Evolutionary conservation across 2,113 vertebrate genomes (phyloP).

Genomic region (Otolemur garnettii): DNA sequence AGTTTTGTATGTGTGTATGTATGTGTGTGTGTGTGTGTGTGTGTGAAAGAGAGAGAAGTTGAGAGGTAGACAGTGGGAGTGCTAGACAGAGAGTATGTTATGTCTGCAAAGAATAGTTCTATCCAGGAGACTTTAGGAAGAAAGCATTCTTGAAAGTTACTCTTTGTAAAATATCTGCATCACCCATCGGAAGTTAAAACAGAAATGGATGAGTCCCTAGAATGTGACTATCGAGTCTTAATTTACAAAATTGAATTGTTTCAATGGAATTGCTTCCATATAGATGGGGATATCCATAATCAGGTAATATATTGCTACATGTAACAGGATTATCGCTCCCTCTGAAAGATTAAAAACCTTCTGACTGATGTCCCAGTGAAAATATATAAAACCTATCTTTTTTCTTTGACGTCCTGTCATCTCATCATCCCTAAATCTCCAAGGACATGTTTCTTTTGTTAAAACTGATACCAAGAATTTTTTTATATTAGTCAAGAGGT

Average conservation of each 20-base stretch:
- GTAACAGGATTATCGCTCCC: not conserved
- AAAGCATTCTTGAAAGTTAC: not conserved
- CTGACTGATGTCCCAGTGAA: not conserved
- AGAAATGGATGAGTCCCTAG: not conserved
- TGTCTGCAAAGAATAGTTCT: not conserved
- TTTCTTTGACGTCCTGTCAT: not conserved
- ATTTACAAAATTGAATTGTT: not conserved
- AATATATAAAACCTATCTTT: not conserved
- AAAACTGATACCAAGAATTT: not conserved
- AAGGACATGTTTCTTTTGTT: not conserved
- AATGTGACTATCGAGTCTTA: not conserved
- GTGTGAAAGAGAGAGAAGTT: not conserved
- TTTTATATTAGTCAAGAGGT: not conserved
- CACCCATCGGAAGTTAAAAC: not conserved
- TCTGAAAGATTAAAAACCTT: not conserved
- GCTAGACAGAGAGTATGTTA: not conserved
- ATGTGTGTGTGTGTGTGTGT: not conserved
- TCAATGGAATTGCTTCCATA: not conserved
- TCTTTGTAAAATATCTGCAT: slow-evolving; percentile 3
- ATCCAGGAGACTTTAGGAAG: not conserved
- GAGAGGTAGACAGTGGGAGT: not conserved
- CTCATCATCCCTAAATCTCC: not conserved
- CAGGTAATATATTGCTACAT: not conserved
- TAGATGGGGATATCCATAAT: not conserved
- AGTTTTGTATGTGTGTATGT: not conserved